Conservation (phyloP, 2,797 vertebrate species). For the Sebastes taczanowskii region DNA sequence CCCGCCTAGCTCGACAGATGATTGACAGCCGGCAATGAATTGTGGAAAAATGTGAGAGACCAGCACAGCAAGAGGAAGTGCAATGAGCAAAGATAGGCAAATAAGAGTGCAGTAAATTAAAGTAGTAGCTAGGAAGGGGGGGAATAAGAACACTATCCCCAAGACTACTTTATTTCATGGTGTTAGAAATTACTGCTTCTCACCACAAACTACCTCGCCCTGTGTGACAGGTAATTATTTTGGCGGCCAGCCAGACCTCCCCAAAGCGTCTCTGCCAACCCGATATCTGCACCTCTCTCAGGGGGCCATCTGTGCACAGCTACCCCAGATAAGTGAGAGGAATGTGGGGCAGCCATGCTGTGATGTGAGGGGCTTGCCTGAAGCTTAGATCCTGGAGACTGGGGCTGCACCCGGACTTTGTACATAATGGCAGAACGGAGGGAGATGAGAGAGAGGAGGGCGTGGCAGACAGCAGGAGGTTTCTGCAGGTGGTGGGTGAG, state of each 20-base stretch:
- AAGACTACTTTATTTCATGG: conserved; percentile 67
- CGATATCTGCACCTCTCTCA: conserved; percentile 52
- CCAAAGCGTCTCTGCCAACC: conserved; percentile 44
- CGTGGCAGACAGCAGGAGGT: not conserved
- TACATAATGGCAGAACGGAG: conserved; percentile 27
- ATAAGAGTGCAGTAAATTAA: conserved; percentile 49
- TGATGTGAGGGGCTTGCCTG: conserved; percentile 39
- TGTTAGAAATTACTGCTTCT: conserved; percentile 53
- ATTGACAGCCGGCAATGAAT: conserved; percentile 60
- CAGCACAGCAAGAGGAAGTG: conserved; percentile 47
- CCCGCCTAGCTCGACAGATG: conserved; percentile 26
- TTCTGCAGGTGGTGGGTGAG: conserved; percentile 1
- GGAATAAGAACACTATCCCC: conserved; percentile 32
- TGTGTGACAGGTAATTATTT: conserved; percentile 81
- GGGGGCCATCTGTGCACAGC: conserved; percentile 56
- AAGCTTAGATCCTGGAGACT: conserved; percentile 41
- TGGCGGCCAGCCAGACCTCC: conserved; percentile 52
- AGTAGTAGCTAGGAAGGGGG: conserved; percentile 3
- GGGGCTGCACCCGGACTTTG: conserved; percentile 29
- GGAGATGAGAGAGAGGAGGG: not conserved
- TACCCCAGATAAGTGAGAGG: conserved; percentile 69
- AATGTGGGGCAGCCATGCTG: conserved; percentile 65
- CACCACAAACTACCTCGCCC: conserved; percentile 54
- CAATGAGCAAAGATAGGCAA: conserved; percentile 25
- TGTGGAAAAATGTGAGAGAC: conserved; percentile 55